Evolutionary conservation across 1,140 invertebrate genomes (phyloP).

Genomic region (Camponotus pennsylvanicus): DNA sequence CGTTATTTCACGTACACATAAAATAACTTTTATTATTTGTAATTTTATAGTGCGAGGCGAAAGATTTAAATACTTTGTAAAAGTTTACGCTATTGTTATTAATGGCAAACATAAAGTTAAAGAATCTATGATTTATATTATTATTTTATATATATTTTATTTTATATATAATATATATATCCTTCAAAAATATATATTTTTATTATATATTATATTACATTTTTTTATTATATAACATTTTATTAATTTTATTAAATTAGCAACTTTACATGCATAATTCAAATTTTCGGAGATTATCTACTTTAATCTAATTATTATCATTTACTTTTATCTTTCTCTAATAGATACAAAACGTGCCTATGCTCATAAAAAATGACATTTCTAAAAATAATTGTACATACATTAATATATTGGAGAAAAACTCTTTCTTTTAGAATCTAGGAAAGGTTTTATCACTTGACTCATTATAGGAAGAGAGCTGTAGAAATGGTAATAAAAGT

Average conservation of each 20-base stretch:
- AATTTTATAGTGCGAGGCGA: neutral
- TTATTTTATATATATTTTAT: neutral
- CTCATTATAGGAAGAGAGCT: slow-evolving; percentile 14
- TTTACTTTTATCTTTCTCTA: slow-evolving; percentile 21
- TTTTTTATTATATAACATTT: neutral
- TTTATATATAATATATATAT: neutral
- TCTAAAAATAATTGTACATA: slow-evolving; percentile 32
- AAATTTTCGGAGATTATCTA: no score
- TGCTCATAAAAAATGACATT: neutral
- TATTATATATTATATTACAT: neutral
- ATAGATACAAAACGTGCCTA: slow-evolving; percentile 6
- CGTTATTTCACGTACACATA: neutral
- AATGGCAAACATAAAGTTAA: neutral
- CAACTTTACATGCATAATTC: no score
- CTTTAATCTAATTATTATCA: neutral
- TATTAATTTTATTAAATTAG: no score
- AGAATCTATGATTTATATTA: neutral
- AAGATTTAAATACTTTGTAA: neutral
- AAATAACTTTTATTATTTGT: neutral
- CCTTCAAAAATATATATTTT: neutral
- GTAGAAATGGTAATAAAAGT: neutral
- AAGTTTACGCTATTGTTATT: neutral
- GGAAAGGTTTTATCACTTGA: slow-evolving; percentile 27
- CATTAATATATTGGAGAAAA: neutral
- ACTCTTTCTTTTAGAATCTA: neutral